phyloP scores from a whole-genome alignment of 2,888 invertebrate species.

The Linyphia triangularis region DNA sequence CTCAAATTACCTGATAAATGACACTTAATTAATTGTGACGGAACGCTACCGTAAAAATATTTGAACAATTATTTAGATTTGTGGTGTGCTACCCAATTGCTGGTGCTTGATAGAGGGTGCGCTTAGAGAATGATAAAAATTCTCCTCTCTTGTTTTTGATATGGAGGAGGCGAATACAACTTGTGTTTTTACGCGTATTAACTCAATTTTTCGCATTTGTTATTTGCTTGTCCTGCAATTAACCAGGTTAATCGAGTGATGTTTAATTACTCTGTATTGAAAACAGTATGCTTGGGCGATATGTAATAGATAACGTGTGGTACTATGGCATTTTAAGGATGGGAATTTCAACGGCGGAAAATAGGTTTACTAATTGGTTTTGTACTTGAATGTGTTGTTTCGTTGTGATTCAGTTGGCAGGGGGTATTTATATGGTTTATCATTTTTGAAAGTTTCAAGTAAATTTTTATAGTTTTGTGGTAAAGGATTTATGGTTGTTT shows the following conservation, averaged over 20 bases:
- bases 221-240: slow-evolving; percentile 49
- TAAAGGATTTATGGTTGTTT: not conserved
- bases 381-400: not conserved
- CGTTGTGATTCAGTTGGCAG: slow-evolving; percentile 4
- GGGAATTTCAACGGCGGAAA: slow-evolving; percentile 34
- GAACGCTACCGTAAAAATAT: slow-evolving; percentile 67
- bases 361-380: slow-evolving; percentile 34
- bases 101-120: slow-evolving; percentile 51
- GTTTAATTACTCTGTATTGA: slow-evolving; percentile 55
- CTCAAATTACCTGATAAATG: slow-evolving; percentile 75
- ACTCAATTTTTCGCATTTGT: slow-evolving; percentile 61
- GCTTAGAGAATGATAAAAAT: slow-evolving; percentile 46
- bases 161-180: slow-evolving; percentile 41
- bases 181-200: slow-evolving; percentile 61
- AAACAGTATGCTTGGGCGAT: slow-evolving; percentile 6
- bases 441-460: not conserved
- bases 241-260: slow-evolving; percentile 58
- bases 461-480: slow-evolving; percentile 17
- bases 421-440: not conserved
- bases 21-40: slow-evolving; percentile 72
- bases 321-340: slow-evolving; percentile 28
- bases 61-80: slow-evolving; percentile 73
- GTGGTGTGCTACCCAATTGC: slow-evolving; percentile 27
- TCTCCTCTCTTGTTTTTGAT: slow-evolving; percentile 48
- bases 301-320: slow-evolving; percentile 37